Evolutionary conservation across 1,140 invertebrate species (phyloP), one percentile per base, ranked within the genome.

Genomic region (Maniola jurtina): DNA sequence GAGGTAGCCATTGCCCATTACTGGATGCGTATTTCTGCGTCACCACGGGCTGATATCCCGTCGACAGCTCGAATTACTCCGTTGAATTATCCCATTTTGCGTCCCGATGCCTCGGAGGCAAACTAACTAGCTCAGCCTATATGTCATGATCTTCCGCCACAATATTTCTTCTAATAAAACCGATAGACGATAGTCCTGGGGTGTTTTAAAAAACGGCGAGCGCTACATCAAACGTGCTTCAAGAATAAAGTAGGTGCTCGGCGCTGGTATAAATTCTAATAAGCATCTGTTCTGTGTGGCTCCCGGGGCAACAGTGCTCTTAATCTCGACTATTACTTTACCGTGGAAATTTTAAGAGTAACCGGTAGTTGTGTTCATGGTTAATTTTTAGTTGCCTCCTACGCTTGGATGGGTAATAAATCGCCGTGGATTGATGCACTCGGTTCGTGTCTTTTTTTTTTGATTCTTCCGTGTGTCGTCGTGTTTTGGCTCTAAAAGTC

Each of bases 301-400:
- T 84, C 84, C 83, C 72, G 73, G 79, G 85, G 87, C 87, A 82
- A 81, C 80, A 78, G 80, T 79, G 77, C 79, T 73, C 78, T 73
- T 89, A 87, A 88, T 89, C 83, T 84, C 75, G 66, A 78, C 79
- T 81, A 88, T 89, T 87, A 87, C 79, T 77, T 75, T 80, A 75
- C 70, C 72, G 77, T 71, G 69, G 75, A 80, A 68, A 76, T 84
- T 86, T 84, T 83, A 78, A 82, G 80, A 83, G 65, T 72, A 72
- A 79, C 73, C 78, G 79, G 79, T 88, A 88, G 84, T 89, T 86
- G 76, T 40, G 72, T 79, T 79, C 71, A 69, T 78, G 74, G 76
- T 84, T 85, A 83, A 86, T 89, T 87, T 85, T 83, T 80, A 84
- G 80, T 83, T 79, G 75, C 79, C 83, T 82, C 83, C 86, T 86